A percentile compares a stretch with the other conserved stretches of the same genome.
Evolutionary conservation across 2,113 vertebrate genomes (phyloP).

Genomic region (Semicossyphus pulcher): DNA sequence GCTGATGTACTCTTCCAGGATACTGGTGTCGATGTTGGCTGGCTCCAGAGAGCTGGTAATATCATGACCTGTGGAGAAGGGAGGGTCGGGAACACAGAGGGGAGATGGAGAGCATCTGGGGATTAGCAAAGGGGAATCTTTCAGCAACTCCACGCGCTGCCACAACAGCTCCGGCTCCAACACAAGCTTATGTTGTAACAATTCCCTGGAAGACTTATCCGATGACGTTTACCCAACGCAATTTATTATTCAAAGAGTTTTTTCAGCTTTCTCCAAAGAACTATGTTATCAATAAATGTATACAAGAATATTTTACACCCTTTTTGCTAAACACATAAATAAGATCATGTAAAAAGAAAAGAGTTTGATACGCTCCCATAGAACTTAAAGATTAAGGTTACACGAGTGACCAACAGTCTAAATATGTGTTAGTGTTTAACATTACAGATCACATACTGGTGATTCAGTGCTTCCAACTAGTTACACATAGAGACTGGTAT

Average conservation of each 20-base stretch:
- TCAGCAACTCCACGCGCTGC: conserved; percentile 48
- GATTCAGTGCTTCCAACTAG: conserved; percentile 40
- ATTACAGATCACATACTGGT: conserved; percentile 26
- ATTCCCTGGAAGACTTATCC: conserved; percentile 12
- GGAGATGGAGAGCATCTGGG: conserved; percentile 72
- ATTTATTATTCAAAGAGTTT: background rate
- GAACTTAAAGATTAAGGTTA: conserved; percentile 26
- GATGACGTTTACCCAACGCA: background rate
- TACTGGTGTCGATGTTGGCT: conserved; percentile 98
- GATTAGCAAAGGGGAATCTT: conserved; percentile 70
- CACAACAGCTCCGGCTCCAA: conserved; percentile 38
- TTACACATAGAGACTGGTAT: conserved; percentile 34
- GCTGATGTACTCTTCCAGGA: conserved; percentile 99
- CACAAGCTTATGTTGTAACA: conserved; percentile 47
- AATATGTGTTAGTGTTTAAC: conserved; percentile 35
- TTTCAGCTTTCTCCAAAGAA: background rate
- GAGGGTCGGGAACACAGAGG: conserved; percentile 59
- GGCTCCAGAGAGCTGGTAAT: conserved; percentile 98
- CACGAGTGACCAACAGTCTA: conserved; percentile 31
- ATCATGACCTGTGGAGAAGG: conserved; percentile 90
- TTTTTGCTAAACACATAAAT: background rate
- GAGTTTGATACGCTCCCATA: conserved; percentile 23
- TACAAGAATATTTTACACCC: background rate
- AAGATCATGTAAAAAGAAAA: conserved; percentile 3
- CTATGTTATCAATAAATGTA: conserved; percentile 8